Base-by-base conservation (phyloP, 2,888 invertebrate species). In the Lamellibrachia satsuma region DNA sequence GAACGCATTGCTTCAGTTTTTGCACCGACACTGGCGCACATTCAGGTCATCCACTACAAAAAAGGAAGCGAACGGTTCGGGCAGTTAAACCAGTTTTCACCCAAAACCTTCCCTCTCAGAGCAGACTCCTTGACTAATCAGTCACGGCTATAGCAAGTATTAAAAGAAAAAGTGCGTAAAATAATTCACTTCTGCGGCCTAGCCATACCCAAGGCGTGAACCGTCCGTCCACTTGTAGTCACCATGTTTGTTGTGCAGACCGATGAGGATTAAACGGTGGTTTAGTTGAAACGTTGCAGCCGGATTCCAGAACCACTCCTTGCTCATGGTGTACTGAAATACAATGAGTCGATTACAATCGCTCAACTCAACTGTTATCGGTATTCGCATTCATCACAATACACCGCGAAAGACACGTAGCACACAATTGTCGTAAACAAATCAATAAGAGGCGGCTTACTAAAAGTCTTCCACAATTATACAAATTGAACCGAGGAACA, bases 161-260 rank as follows among this genome's bases (percentile, higher is more conserved):
- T 22, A 15, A 75, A 55, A 9, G 9, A 55, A 55, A 7, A 55
- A 9, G 2, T 55, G 55, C 15, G 91, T 15, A 27, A 91, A 27
- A 15, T n/a, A 39, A 39, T 39, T 39, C 39, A 39, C 39, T 39
- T 39, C 39, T 39, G 39, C 27, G 3, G 27, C 22, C 27, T 15
- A 15, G 52, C 22, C 91, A 22, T 57, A 93, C 93, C 92, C 91
- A 7, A 93, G 52, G 57, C 90, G 92, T n/a, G 92, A 51, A 27
- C 92, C 93, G 92, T 94, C 94, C n/a, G 60, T 91, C 94, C 94
- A 94, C 9, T 91, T 9, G 60, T 93, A 94, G 52, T 92, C 57
- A 9, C 92, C 93, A n/a, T 92, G 11, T 39, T 52, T 92, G 91
- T 93, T 94, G 52, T 92, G 52, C 9, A 94, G 93, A 2, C 94